phyloP scores from a whole-genome alignment of 2,113 vertebrate genomes.

The Phocoena phocoena region DNA sequence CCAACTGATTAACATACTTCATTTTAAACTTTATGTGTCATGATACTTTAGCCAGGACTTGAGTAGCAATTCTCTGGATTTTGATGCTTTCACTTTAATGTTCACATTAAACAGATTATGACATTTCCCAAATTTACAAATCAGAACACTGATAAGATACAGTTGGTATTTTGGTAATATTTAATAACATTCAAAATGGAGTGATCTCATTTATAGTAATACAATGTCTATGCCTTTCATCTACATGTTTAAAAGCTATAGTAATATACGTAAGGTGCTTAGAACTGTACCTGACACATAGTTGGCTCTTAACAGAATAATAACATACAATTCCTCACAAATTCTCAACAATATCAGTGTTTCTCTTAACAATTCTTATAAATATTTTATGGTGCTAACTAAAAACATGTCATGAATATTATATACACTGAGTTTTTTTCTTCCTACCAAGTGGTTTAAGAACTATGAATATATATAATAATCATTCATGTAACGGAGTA shows the following conservation, averaged over 20 bases:
- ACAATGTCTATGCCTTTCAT: not conserved
- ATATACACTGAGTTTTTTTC: not conserved
- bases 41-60: not conserved
- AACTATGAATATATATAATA: slow-evolving; percentile 3
- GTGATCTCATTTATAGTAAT: not conserved
- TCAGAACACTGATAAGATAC: not conserved
- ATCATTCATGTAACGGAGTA: not conserved
- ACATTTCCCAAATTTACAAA: slow-evolving; percentile 19
- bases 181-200: not conserved
- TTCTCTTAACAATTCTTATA: slow-evolving; percentile 14
- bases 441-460: slow-evolving; percentile 18
- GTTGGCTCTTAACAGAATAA: not conserved
- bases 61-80: not conserved
- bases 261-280: not conserved
- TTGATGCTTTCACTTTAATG: slow-evolving; percentile 2
- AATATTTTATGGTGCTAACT: not conserved
- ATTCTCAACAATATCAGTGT: slow-evolving; percentile 5
- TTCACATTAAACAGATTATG: not conserved
- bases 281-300: not conserved
- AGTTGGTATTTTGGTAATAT: not conserved
- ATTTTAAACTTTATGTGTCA: not conserved
- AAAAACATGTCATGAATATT: not conserved
- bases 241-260: not conserved
- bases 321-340: not conserved
- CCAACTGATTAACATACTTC: not conserved